Percentiles rank a stretch among this genome's conserved stretches.
phyloP scores from a whole-genome alignment of 2,888 invertebrate genomes.

The Conus canariensis region DNA sequence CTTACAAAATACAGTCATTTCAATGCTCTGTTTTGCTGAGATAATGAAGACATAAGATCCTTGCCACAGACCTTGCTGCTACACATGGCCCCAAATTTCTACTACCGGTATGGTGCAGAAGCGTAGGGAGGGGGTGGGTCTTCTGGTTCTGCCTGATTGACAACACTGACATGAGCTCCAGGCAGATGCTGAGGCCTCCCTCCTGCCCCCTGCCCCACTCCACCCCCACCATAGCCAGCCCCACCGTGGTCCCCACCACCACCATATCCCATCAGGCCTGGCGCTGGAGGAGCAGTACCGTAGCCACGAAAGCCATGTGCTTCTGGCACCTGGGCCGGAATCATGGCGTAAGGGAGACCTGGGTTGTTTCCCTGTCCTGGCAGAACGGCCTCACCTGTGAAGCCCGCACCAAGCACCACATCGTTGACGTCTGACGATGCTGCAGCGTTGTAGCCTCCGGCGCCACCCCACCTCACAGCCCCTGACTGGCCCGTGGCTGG shows the following conservation, averaged over 20 bases:
- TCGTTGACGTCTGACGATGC: background rate
- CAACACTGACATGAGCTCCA: constrained; percentile 24
- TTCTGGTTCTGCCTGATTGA: background rate
- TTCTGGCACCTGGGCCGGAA: constrained; percentile 39
- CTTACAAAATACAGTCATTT: too few species aligned
- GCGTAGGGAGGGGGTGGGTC: constrained; percentile 39
- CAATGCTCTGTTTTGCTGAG: too few species aligned
- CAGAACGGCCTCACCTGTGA: constrained; percentile 38
- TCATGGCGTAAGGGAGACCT: constrained; percentile 43
- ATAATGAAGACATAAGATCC: too few species aligned
- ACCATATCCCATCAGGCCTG: background rate
- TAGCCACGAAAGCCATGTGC: constrained; percentile 44
- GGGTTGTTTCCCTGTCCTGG: background rate
- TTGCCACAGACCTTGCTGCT: too few species aligned
- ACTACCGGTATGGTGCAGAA: background rate
- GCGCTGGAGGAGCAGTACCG: background rate
- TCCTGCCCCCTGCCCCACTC: background rate
- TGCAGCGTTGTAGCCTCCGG: constrained; percentile 31
- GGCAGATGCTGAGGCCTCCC: constrained; percentile 21
- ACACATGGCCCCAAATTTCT: background rate
- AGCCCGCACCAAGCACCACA: constrained; percentile 21
- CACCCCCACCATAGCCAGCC: background rate
- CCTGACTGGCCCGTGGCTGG: constrained; percentile 41
- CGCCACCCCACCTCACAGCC: constrained; percentile 49
- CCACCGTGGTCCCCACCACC: background rate